Conservation (phyloP, 2,113 vertebrate genomes). For the Proterorhinus semilunaris region DNA sequence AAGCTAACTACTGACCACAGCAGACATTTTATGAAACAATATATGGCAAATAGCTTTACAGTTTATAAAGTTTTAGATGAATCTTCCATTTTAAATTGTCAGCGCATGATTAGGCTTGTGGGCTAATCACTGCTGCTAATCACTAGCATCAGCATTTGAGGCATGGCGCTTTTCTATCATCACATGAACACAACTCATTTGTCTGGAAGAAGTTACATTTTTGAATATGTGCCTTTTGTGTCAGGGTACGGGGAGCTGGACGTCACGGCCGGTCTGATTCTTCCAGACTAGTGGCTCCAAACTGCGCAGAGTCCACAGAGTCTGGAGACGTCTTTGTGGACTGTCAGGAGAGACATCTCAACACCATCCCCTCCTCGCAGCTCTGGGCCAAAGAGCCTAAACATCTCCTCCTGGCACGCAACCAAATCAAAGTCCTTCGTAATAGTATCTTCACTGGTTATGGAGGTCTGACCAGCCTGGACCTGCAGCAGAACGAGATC, state of each 20-base stretch:
- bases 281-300: conserved; percentile 66
- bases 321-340: conserved; percentile 85
- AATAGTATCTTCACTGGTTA: conserved; percentile 58
- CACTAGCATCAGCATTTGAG: too few relatives aligned
- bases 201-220: background rate
- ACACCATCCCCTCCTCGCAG: conserved; percentile 69
- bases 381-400: conserved; percentile 83
- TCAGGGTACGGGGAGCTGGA: conserved; percentile 52
- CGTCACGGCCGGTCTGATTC: conserved; percentile 64
- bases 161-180: background rate
- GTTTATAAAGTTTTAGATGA: too few relatives aligned
- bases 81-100: too few relatives aligned
- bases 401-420: conserved; percentile 89
- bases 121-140: too few relatives aligned
- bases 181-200: background rate
- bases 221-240: background rate
- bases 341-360: conserved; percentile 85
- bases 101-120: too few relatives aligned
- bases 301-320: conserved; percentile 82
- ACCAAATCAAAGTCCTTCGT: conserved; percentile 76
- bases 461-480: conserved; percentile 81
- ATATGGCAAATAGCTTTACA: too few relatives aligned
- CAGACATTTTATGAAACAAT: too few relatives aligned
- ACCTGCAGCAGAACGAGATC: conserved; percentile 94
- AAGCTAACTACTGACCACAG: too few relatives aligned